Evolutionary conservation across 2,797 vertebrate genomes (phyloP), one percentile per base, ranked within the genome.

Genomic region (Morelia viridis): DNA sequence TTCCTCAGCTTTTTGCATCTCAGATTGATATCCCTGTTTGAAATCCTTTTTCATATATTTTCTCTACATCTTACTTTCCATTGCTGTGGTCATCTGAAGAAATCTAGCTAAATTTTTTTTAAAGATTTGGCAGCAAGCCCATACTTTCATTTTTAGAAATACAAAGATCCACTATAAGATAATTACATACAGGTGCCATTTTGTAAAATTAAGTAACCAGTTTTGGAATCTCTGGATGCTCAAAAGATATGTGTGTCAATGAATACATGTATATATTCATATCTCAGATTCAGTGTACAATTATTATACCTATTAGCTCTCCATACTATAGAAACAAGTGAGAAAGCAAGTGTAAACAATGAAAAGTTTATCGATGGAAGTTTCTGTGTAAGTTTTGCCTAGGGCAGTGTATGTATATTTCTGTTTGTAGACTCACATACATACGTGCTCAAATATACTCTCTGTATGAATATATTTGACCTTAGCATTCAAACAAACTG

Each of bases 191-290:
- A 89, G 12, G 12, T 87, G 92, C 85, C 65, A 61, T 65, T 91
- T 71, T 53, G 57, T 17, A 87, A 92, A 90, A 58, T 91, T 85
- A 26, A 24, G 28, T 57, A 93, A 95, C 94, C 10, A 85, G 3
- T 7, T 22, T 80, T 89, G 15, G 31, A 26, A 71, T 62, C 26
- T 9, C 28, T 26, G 13, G 71, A 2, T 28, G 13, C 61, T 68
- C 93, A 92, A 93, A 61, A 90, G 76, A 17, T 61, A 90, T 88
- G 90, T 83, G 35, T 87, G 90, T 31, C 68, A 88, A 13, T 94
- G 80, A 46, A 92, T 95, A 94, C 94, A 95, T 94, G 90, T 71
- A 95, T 89, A 93, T 95, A 93, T 85, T 93, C 95, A 94, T 90
- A 83, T 95, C 96, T 96, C 95, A 92, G 93, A 85, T 5, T 5